Percentiles rank a stretch among this genome's conserved stretches.
phyloP scores from a whole-genome alignment of 2,113 vertebrate species.

The Grantiella picta region DNA sequence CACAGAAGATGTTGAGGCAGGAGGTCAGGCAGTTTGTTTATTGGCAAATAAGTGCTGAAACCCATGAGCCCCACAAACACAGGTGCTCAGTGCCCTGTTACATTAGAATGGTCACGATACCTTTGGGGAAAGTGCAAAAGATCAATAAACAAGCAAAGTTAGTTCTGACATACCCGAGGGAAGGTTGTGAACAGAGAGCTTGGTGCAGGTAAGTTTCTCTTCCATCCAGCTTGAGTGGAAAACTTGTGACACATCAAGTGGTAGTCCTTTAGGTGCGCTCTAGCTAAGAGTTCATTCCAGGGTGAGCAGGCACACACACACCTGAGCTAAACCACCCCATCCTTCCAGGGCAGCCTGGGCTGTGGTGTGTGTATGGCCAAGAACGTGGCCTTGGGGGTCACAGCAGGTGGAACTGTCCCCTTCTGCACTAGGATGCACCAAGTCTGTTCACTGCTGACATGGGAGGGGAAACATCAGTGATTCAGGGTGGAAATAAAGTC shows the following conservation, averaged over 20 bases:
- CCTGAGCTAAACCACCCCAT: not conserved
- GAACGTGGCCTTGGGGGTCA: not conserved
- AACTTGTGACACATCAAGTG: not conserved
- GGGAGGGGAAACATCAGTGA: not conserved
- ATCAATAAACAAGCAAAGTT: conserved; percentile 51
- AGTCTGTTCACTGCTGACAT: not conserved
- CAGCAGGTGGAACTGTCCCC: not conserved
- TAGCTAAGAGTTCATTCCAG: not conserved
- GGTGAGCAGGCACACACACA: not conserved
- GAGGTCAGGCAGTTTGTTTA: conserved; percentile 55
- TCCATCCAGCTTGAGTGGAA: not conserved
- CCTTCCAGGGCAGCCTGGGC: not conserved
- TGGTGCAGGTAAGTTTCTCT: not conserved
- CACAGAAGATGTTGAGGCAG: not conserved
- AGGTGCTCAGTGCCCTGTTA: conserved; percentile 51
- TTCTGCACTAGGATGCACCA: not conserved
- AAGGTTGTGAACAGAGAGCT: not conserved
- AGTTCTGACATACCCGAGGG: conserved; percentile 12
- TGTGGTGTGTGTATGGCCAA: not conserved
- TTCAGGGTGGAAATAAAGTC: not conserved
- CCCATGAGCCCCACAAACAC: conserved; percentile 7
- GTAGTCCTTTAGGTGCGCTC: not conserved
- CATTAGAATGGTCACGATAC: conserved; percentile 39
- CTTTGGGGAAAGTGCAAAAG: conserved; percentile 51
- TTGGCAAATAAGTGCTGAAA: conserved; percentile 67